These are phyloP conservation scores for Leptopilina boulardi DNA, from an alignment of 1,140 invertebrate genomes.

Conservation along the genomic window DNA sequence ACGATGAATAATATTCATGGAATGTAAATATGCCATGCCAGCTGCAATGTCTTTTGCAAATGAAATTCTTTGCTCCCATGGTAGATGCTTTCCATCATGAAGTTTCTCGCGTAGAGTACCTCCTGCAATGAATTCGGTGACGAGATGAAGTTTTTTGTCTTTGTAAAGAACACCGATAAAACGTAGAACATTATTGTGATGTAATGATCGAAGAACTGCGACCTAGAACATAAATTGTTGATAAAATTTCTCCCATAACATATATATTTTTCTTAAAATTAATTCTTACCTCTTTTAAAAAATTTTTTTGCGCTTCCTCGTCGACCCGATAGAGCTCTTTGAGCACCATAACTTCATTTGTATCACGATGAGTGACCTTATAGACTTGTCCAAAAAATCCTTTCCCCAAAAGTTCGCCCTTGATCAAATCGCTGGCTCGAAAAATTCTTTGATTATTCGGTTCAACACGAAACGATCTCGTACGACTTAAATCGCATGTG, in stretches of 20 bases:
- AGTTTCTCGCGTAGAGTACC: conserved; percentile 92
- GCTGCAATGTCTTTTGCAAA: conserved; percentile 94
- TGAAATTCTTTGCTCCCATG: conserved; percentile 89
- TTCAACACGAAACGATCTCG: conserved; percentile 91
- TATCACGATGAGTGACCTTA: conserved; percentile 92
- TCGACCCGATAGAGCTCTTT: conserved; percentile 96
- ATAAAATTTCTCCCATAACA: no score
- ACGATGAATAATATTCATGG: conserved; percentile 95
- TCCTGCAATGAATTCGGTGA: conserved; percentile 94
- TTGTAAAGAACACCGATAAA: conserved; percentile 97
- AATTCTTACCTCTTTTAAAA: conserved; percentile 89
- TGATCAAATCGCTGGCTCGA: conserved; percentile 90
- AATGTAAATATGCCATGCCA: conserved; percentile 95
- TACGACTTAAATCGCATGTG: conserved; percentile 86
- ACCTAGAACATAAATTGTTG: conserved; percentile 78
- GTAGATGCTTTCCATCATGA: conserved; percentile 83
- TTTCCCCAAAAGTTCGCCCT: conserved; percentile 92
- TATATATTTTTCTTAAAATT: background rate
- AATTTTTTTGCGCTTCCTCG: conserved; percentile 95
- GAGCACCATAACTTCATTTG: conserved; percentile 95
- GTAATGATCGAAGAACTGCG: conserved; percentile 90
- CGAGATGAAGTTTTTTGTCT: conserved; percentile 92
- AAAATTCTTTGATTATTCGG: conserved; percentile 90
- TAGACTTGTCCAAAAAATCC: conserved; percentile 96
- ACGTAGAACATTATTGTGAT: conserved; percentile 92